phyloP scores from a whole-genome alignment of 2,888 invertebrate species.

The Chrysodeixis includens region DNA sequence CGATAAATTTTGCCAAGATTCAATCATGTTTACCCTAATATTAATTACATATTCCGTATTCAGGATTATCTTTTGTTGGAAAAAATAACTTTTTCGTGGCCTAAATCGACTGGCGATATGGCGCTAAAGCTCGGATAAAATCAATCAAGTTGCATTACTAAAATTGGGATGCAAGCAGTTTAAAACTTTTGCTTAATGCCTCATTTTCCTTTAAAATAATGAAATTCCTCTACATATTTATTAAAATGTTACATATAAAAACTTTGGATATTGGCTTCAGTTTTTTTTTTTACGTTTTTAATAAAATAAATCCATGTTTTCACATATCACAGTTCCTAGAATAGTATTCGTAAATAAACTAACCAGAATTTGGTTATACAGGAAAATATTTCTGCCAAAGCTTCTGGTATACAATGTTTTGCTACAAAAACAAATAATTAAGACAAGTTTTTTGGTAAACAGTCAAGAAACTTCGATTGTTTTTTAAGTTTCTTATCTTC shows the following conservation, averaged over 20 bases:
- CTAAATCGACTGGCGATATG: not conserved
- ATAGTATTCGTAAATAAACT: not conserved
- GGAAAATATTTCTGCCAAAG: not conserved
- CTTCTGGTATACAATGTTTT: not conserved
- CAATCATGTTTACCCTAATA: not conserved
- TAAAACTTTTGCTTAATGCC: not conserved
- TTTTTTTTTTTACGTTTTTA: no score
- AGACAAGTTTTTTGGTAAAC: not conserved
- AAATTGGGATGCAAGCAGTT: constrained; percentile 1
- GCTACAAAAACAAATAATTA: no score
- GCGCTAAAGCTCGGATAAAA: not conserved
- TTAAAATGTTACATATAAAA: no score
- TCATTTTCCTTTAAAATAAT: not conserved
- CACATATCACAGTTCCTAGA: not conserved
- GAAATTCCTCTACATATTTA: no score
- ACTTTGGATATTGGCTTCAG: no score
- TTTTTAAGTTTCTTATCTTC: not conserved
- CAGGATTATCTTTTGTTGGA: not conserved
- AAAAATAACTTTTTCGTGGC: not conserved
- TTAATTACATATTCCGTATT: no score
- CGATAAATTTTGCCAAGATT: not conserved
- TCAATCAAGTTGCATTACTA: no score
- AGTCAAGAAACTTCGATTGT: not conserved
- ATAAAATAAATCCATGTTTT: not conserved
- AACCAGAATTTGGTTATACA: not conserved